Percentiles rank a stretch among this genome's conserved stretches.
phyloP scores from a whole-genome alignment of 2,888 invertebrate genomes.

The Aromia moschata region DNA sequence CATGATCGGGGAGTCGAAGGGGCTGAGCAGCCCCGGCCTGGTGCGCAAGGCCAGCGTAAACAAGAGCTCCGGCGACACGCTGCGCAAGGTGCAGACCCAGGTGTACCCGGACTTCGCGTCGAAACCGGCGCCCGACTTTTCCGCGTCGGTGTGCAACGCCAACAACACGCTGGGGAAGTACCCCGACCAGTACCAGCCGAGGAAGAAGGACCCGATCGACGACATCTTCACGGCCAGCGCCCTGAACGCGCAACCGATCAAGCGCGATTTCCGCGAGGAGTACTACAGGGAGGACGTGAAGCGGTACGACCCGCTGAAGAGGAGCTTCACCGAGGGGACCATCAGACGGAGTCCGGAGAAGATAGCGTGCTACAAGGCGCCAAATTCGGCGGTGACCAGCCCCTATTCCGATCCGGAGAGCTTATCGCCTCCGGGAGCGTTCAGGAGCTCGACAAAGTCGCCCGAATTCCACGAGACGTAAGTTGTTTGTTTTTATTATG shows the following conservation, averaged over 20 bases:
- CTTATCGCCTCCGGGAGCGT: conserved; percentile 60
- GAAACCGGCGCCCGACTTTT: conserved; percentile 52
- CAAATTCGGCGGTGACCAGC: conserved; percentile 50
- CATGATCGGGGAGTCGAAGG: conserved; percentile 63
- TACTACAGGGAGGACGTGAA: conserved; percentile 59
- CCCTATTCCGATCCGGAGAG: conserved; percentile 62
- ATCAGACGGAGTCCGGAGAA: conserved; percentile 56
- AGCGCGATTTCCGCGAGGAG: conserved; percentile 59
- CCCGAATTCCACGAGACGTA: conserved; percentile 65
- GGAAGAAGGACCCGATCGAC: conserved; percentile 59
- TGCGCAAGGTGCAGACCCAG: conserved; percentile 61
- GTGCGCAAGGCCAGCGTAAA: conserved; percentile 75
- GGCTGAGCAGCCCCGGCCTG: conserved; percentile 84
- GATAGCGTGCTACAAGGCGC: conserved; percentile 46
- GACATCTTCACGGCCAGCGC: conserved; percentile 61
- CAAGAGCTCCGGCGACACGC: conserved; percentile 52
- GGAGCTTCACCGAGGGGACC: conserved; percentile 61
- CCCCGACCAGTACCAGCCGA: conserved; percentile 34
- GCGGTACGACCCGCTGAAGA: conserved; percentile 59
- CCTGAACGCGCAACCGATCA: conserved; percentile 56
- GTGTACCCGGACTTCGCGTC: conserved; percentile 54
- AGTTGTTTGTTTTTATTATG: conserved; percentile 48
- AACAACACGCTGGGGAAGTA: conserved; percentile 44
- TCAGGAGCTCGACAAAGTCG: conserved; percentile 58
- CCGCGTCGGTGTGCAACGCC: conserved; percentile 47